These are phyloP conservation scores for Acestrorhynchus altus DNA, from an alignment of 2,797 vertebrate genomes.

Conservation along the genomic window DNA sequence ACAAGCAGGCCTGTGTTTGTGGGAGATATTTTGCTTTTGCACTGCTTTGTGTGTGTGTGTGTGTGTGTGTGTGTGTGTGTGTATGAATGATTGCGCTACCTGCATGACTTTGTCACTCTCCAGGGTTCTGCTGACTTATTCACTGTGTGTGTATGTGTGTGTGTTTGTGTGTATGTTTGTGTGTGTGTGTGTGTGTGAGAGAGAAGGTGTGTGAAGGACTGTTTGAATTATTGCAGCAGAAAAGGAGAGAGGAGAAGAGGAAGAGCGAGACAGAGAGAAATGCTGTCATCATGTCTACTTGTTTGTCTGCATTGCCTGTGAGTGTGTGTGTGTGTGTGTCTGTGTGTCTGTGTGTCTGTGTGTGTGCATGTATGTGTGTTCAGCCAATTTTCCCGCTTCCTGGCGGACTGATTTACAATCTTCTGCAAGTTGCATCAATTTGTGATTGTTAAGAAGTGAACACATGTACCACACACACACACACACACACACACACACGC, in stretches of 20 bases:
- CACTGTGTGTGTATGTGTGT: neutral
- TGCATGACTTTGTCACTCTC: conserved; percentile 12
- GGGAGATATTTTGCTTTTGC: neutral
- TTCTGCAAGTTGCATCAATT: neutral
- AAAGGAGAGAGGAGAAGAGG: neutral
- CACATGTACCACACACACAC: neutral
- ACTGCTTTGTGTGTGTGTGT: neutral
- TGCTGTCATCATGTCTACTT: conserved; percentile 8
- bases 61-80: neutral
- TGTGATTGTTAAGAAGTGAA: neutral
- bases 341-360: neutral
- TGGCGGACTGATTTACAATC: neutral
- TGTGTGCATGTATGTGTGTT: neutral
- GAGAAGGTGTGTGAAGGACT: conserved; percentile 5
- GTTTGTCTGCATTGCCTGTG: neutral
- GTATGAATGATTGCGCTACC: neutral
- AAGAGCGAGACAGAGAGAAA: neutral
- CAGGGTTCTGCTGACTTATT: conserved; percentile 8
- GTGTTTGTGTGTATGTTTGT: neutral
- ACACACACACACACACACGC: neutral
- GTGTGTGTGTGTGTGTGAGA: conserved; percentile 8
- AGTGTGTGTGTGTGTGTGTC: neutral
- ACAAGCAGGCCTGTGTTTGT: too few species aligned
- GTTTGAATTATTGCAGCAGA: conserved; percentile 20
- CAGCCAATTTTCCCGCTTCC: conserved; percentile 4